Percentiles rank a stretch among this genome's conserved stretches.
Conservation (phyloP, 2,113 vertebrate species). For the Ceuthmochares aereus region DNA sequence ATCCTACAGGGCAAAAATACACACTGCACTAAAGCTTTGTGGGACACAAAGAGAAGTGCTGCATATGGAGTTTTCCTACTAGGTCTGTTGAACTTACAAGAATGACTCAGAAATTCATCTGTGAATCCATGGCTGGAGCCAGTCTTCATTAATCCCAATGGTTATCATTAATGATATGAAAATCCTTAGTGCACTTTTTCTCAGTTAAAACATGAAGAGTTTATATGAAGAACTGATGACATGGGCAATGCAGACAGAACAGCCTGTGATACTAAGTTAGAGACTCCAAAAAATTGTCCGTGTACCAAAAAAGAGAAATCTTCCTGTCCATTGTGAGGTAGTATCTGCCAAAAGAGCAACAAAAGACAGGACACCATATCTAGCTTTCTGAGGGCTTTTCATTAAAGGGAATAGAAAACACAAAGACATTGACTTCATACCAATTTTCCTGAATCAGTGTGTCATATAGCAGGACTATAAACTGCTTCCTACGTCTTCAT, state of each 20-base stretch:
- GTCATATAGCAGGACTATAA: not conserved
- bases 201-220: not conserved
- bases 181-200: not conserved
- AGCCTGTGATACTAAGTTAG: not conserved
- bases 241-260: not conserved
- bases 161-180: not conserved
- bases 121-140: not conserved
- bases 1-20: not conserved
- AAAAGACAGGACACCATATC: not conserved
- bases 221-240: not conserved
- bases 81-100: not conserved
- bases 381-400: not conserved
- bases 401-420: not conserved
- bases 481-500: not conserved
- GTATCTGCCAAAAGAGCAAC: not conserved
- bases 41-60: not conserved
- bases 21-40: not conserved
- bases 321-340: not conserved
- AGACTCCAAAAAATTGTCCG: not conserved
- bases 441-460: not conserved
- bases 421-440: not conserved
- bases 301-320: not conserved
- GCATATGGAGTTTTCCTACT: not conserved
- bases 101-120: not conserved
- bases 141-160: not conserved